A percentile compares a stretch with the other conserved stretches of the same genome.
phyloP scores from a whole-genome alignment of 2,113 vertebrate genomes.

The Morone chrysops region DNA sequence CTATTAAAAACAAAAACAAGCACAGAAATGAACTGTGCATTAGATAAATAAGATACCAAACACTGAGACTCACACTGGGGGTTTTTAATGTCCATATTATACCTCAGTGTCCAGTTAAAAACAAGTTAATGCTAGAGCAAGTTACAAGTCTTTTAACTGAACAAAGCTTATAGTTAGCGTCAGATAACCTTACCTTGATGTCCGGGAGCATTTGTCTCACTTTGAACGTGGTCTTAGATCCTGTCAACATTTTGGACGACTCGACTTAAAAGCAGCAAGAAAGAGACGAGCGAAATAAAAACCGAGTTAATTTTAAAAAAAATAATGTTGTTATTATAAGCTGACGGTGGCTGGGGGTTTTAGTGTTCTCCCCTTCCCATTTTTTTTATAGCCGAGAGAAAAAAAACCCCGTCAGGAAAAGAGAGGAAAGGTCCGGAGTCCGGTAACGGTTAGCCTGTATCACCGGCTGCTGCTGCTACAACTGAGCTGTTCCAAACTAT shows the following conservation, averaged over 20 bases:
- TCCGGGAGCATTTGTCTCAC: conserved; percentile 86
- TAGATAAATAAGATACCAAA: background rate
- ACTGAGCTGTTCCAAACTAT: conserved; percentile 60
- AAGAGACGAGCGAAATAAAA: background rate
- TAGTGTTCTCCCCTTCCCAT: conserved; percentile 4
- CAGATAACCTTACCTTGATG: conserved; percentile 80
- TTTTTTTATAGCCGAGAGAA: background rate
- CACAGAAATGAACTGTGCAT: too few species aligned
- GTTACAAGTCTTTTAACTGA: too few species aligned
- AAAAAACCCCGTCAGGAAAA: background rate
- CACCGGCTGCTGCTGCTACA: conserved; percentile 48
- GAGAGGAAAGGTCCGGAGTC: conserved; percentile 7
- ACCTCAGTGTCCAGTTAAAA: background rate
- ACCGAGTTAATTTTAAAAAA: background rate
- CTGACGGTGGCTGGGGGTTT: background rate
- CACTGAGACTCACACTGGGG: background rate
- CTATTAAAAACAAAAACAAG: background rate
- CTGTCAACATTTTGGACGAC: conserved; percentile 81
- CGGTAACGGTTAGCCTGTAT: conserved; percentile 33
- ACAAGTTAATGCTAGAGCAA: background rate
- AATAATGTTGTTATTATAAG: background rate
- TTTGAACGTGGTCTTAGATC: conserved; percentile 88
- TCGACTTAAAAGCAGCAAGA: conserved; percentile 2
- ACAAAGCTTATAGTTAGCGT: background rate
- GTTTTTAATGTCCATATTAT: background rate